phyloP scores from a whole-genome alignment of 1,140 invertebrate genomes.

The Orussus abietinus region DNA sequence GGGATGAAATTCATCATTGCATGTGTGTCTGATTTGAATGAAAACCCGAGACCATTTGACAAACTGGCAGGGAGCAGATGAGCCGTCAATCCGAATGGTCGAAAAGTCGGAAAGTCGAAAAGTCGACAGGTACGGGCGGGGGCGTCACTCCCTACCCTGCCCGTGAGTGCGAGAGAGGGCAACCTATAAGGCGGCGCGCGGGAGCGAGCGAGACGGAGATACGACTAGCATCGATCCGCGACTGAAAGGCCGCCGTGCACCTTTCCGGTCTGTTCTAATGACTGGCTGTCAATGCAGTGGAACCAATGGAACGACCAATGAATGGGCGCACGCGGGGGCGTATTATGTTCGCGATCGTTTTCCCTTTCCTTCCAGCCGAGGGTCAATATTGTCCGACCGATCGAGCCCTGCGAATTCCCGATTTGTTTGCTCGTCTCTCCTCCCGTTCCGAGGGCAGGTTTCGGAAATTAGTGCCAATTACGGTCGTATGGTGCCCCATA shows the following conservation, averaged over 20 bases:
- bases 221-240: neutral
- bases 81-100: constrained; percentile 29
- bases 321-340: constrained; percentile 18
- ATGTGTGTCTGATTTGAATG: no score
- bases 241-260: neutral
- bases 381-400: constrained; percentile 31
- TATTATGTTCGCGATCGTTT: constrained; percentile 26
- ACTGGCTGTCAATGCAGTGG: constrained; percentile 28
- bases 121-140: no score
- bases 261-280: constrained; percentile 20
- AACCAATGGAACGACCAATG: constrained; percentile 23
- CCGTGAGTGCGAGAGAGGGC: no score
- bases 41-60: no score
- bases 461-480: constrained; percentile 31
- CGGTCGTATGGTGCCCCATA: constrained; percentile 22
- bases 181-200: no score
- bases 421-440: constrained; percentile 25
- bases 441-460: constrained; percentile 15
- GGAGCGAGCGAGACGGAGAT: constrained; percentile 1
- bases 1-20: no score
- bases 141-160: no score
- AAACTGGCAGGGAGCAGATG: no score
- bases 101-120: constrained; percentile 27
- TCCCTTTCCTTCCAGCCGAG: constrained; percentile 13
- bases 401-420: constrained; percentile 30